A percentile compares a stretch with the other conserved stretches of the same genome.
phyloP scores from a whole-genome alignment of 2,888 invertebrate genomes.

The Eristalis pertinax region DNA sequence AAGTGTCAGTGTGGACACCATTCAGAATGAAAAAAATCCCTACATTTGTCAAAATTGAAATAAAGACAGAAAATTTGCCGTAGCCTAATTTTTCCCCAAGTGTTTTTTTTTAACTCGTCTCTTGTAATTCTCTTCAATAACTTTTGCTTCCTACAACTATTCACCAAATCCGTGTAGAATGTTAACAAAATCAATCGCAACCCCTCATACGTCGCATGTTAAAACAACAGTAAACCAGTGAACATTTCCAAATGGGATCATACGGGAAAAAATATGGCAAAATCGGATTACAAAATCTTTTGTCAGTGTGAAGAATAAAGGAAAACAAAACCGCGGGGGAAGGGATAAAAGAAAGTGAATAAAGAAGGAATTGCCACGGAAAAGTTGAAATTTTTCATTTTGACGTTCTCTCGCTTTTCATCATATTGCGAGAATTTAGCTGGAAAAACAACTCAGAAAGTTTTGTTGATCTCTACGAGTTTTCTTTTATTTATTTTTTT shows the following conservation, averaged over 20 bases:
- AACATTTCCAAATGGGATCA: not conserved
- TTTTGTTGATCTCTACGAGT: conserved; percentile 5
- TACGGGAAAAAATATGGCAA: conserved; percentile 30
- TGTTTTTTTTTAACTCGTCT: conserved; percentile 56
- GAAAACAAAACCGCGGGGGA: conserved; percentile 24
- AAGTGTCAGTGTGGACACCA: conserved; percentile 17
- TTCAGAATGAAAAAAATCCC: conserved; percentile 25
- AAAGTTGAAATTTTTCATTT: conserved; percentile 54
- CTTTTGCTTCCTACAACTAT: conserved; percentile 37
- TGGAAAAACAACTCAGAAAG: conserved; percentile 38
- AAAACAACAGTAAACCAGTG: not conserved
- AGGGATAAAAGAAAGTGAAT: conserved; percentile 20
- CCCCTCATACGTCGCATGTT: not conserved
- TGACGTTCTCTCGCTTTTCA: conserved; percentile 58
- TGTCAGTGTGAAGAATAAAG: conserved; percentile 34
- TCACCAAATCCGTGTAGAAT: conserved; percentile 9
- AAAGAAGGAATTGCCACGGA: conserved; percentile 33
- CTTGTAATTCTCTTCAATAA: conserved; percentile 56
- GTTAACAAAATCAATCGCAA: conserved; percentile 3
- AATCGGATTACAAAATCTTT: conserved; percentile 57
- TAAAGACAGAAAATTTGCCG: conserved; percentile 34
- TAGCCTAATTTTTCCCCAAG: conserved; percentile 65
- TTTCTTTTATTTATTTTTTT: conserved; percentile 42
- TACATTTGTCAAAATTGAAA: conserved; percentile 55
- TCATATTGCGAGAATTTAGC: conserved; percentile 62